These are phyloP conservation scores for Sminthurinus signatus DNA, from an alignment of 1,140 invertebrate species.

Conservation along the genomic window DNA sequence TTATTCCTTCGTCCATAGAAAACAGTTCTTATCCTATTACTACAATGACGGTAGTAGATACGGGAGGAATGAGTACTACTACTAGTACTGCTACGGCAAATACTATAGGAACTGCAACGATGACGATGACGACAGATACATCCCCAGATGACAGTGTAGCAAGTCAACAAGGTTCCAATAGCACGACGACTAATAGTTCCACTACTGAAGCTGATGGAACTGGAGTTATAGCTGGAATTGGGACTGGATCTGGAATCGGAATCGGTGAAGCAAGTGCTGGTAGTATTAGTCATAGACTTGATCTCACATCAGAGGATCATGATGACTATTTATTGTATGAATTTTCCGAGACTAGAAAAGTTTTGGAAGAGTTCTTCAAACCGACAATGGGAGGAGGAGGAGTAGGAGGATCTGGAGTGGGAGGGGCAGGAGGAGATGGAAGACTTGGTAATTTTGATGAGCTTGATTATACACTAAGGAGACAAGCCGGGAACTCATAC, in stretches of 20 bases:
- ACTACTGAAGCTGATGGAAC: too few relatives aligned
- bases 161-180: constrained; percentile 30
- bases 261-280: constrained; percentile 4
- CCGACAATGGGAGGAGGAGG: constrained; percentile 50
- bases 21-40: too few relatives aligned
- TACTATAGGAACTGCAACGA: background rate
- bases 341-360: constrained; percentile 83
- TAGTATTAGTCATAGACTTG: constrained; percentile 1
- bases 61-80: too few relatives aligned
- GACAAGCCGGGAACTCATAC: constrained; percentile 68
- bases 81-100: background rate
- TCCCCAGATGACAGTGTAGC: constrained; percentile 29
- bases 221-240: too few relatives aligned
- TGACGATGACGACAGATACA: constrained; percentile 4
- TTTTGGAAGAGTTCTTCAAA: constrained; percentile 84
- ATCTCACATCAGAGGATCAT: constrained; percentile 20
- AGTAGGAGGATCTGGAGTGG: constrained; percentile 33
- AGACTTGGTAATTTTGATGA: constrained; percentile 53
- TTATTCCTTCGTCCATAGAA: too few relatives aligned
- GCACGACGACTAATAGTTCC: constrained; percentile 12
- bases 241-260: too few relatives aligned
- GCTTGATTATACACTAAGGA: constrained; percentile 72
- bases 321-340: constrained; percentile 58
- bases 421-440: background rate
- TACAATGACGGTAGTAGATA: too few relatives aligned